Percentiles rank a stretch among this genome's conserved stretches.
phyloP scores from a whole-genome alignment of 1,140 invertebrate genomes.

The Aleiodes sp. region DNA sequence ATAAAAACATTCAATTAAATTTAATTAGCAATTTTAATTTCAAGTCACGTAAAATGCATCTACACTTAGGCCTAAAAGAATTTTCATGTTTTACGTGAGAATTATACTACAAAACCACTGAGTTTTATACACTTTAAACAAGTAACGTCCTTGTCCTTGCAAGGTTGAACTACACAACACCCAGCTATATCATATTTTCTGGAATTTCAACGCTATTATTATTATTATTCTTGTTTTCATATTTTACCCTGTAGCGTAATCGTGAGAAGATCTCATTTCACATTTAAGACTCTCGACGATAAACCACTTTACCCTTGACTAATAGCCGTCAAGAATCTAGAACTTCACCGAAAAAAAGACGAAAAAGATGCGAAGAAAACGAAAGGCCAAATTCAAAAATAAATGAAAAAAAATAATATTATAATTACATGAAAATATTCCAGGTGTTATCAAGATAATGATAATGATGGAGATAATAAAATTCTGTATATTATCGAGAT shows the following conservation, averaged over 20 bases:
- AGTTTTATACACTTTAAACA: slow-evolving; percentile 24
- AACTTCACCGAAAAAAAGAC: background rate
- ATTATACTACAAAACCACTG: background rate
- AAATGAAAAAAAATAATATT: no score
- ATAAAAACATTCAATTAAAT: no score
- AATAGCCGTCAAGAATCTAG: background rate
- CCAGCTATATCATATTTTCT: background rate
- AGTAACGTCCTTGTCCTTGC: slow-evolving; percentile 59
- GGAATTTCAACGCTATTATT: background rate
- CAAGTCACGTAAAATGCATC: no score
- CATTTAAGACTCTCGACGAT: background rate
- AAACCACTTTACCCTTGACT: background rate
- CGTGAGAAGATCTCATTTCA: slow-evolving; percentile 51
- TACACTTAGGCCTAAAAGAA: no score
- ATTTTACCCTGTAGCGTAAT: slow-evolving; percentile 31
- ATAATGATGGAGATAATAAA: no score
- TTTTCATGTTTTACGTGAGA: slow-evolving; percentile 1
- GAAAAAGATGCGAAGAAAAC: background rate
- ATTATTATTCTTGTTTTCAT: slow-evolving; percentile 21
- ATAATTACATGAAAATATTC: no score
- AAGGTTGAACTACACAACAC: slow-evolving; percentile 44
- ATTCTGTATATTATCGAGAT: no score
- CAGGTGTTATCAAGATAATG: no score
- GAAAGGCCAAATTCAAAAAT: background rate
- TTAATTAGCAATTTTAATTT: no score